Evolutionary conservation across 2,113 vertebrate species (phyloP).

Genomic region (Leucoraja erinaceus): DNA sequence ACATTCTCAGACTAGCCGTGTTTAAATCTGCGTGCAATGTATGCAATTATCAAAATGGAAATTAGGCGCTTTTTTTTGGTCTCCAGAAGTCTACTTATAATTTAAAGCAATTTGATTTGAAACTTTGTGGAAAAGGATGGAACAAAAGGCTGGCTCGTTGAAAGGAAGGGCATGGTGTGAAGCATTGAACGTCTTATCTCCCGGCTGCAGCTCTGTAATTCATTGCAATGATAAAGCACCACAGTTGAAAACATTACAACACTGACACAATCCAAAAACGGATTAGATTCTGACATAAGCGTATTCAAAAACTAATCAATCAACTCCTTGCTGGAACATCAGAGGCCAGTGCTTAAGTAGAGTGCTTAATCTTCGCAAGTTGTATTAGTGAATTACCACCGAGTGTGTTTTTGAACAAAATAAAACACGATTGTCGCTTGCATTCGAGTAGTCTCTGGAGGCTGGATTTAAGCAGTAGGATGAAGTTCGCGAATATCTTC

Average conservation of each 20-base stretch:
- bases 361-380: slow-evolving; percentile 76
- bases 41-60: background rate
- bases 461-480: slow-evolving; percentile 50
- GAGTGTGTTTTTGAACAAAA: slow-evolving; percentile 58
- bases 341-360: slow-evolving; percentile 74
- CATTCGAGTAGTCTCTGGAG: slow-evolving; percentile 51
- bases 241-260: slow-evolving; percentile 79
- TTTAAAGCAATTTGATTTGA: slow-evolving; percentile 53
- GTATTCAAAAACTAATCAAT: slow-evolving; percentile 92
- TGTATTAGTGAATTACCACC: slow-evolving; percentile 66
- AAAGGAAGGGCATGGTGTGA: slow-evolving; percentile 67
- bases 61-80: background rate
- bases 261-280: slow-evolving; percentile 81
- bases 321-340: slow-evolving; percentile 75
- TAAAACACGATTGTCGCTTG: slow-evolving; percentile 49
- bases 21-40: background rate
- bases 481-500: background rate
- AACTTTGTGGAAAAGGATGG: slow-evolving; percentile 62
- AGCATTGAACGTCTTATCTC: slow-evolving; percentile 82
- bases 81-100: background rate
- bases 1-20: background rate
- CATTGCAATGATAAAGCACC: slow-evolving; percentile 82
- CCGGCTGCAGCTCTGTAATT: slow-evolving; percentile 82
- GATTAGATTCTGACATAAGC: slow-evolving; percentile 93
- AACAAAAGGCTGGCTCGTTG: slow-evolving; percentile 81